Conservation (phyloP, 2,888 invertebrate species). For the Anticlea derivata region DNA sequence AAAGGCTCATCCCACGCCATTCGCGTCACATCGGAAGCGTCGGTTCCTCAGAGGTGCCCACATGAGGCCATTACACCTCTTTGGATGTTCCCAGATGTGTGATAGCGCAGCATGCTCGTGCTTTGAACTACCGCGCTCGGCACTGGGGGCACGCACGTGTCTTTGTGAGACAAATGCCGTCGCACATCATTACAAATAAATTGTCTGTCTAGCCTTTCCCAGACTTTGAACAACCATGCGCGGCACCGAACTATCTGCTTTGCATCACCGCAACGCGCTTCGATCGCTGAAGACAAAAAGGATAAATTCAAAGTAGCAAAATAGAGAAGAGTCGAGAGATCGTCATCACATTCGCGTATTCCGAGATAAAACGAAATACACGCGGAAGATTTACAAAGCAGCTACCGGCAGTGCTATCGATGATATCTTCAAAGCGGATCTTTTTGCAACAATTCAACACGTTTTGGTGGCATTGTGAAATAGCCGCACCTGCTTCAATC, state of each 20-base stretch:
- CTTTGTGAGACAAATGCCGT: conserved; percentile 68
- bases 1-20: conserved; percentile 67
- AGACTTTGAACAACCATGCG: conserved; percentile 48
- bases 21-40: conserved; percentile 60
- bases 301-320: conserved; percentile 26
- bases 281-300: conserved; percentile 23
- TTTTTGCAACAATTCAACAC: conserved; percentile 25
- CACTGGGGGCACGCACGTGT: conserved; percentile 75
- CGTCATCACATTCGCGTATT: conserved; percentile 3
- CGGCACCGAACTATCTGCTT: conserved; percentile 46
- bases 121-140: conserved; percentile 67
- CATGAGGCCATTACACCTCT: conserved; percentile 76
- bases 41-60: conserved; percentile 77
- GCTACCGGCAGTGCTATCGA: conserved; percentile 31
- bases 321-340: conserved; percentile 6
- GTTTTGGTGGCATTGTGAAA: conserved; percentile 25
- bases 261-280: conserved; percentile 43
- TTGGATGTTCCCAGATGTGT: conserved; percentile 62
- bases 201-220: conserved; percentile 66
- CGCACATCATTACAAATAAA: conserved; percentile 73
- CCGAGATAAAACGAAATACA: conserved; percentile 18
- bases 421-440: conserved; percentile 34
- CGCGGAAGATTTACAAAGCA: conserved; percentile 34
- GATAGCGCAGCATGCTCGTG: conserved; percentile 56
- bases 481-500: conserved; percentile 13